These are phyloP conservation scores for Chymomyza fuscimana DNA, from an alignment of 2,888 invertebrate genomes.

Conservation along the genomic window DNA sequence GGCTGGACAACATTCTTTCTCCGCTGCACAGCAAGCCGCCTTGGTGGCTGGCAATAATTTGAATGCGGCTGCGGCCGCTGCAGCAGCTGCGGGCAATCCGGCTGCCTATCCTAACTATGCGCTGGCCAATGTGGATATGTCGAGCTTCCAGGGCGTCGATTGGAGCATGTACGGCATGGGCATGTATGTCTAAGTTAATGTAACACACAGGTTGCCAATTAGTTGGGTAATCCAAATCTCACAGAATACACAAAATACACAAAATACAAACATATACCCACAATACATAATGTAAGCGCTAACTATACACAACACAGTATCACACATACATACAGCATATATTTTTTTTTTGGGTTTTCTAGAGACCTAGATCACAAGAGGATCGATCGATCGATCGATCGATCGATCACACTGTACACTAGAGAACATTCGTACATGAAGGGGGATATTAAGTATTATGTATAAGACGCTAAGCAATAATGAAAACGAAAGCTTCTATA, in stretches of 20 bases:
- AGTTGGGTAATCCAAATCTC: constrained; percentile 29
- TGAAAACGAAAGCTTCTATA: constrained; percentile 23
- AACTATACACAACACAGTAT: constrained; percentile 8
- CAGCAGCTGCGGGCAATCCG: constrained; percentile 83
- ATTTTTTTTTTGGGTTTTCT: not conserved
- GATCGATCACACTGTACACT: not conserved
- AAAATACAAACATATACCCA: not conserved
- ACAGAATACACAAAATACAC: constrained; percentile 16
- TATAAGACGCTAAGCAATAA: constrained; percentile 60
- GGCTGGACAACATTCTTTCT: constrained; percentile 78
- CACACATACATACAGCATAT: constrained; percentile 15
- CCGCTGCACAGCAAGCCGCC: constrained; percentile 80
- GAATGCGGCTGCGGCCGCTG: constrained; percentile 82
- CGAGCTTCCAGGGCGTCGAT: constrained; percentile 94
- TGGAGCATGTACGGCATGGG: constrained; percentile 96
- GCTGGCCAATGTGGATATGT: constrained; percentile 94
- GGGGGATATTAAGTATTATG: constrained; percentile 64
- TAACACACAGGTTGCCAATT: constrained; percentile 4
- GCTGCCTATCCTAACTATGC: constrained; percentile 88
- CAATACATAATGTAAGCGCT: too few relatives aligned
- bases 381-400: too few relatives aligned
- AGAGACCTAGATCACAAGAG: not conserved
- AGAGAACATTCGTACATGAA: constrained; percentile 9
- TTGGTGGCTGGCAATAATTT: constrained; percentile 77
- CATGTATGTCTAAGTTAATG: constrained; percentile 86